These are phyloP conservation scores for Takifugu flavidus DNA, from an alignment of 2,113 vertebrate genomes.

Conservation along the genomic window DNA sequence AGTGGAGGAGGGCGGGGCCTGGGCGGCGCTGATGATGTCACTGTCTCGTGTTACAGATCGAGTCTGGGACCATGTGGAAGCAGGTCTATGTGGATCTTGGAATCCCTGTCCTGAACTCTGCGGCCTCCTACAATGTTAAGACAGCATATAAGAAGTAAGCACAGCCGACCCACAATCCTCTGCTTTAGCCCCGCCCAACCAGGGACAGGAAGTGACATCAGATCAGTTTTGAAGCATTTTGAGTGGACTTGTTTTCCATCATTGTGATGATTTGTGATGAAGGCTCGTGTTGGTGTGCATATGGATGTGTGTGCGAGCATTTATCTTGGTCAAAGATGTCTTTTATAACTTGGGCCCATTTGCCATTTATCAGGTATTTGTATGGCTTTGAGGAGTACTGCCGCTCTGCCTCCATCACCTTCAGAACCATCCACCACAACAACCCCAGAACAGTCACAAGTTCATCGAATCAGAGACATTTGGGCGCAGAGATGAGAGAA, in stretches of 20 bases:
- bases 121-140: conserved; percentile 98
- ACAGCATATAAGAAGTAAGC: conserved; percentile 98
- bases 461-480: conserved; percentile 11
- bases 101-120: conserved; percentile 97
- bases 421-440: conserved; percentile 96
- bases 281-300: too few species aligned
- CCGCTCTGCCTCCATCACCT: conserved; percentile 92
- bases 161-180: not conserved
- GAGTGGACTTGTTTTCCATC: too few species aligned
- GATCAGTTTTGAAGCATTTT: too few species aligned
- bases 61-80: conserved; percentile 97
- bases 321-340: not conserved
- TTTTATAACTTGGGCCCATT: not conserved
- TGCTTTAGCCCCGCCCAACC: too few species aligned
- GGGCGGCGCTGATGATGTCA: not conserved
- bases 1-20: not conserved
- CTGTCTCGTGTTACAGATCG: conserved; percentile 79
- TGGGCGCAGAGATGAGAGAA: conserved; percentile 71
- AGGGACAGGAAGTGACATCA: not conserved
- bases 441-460: conserved; percentile 76
- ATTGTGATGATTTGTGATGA: too few species aligned
- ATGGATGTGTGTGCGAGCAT: too few species aligned
- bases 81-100: conserved; percentile 99
- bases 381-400: conserved; percentile 98
- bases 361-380: conserved; percentile 81